Percentiles rank a stretch among this genome's conserved stretches.
Evolutionary conservation across 2,888 invertebrate species (phyloP).

Genomic region (Clusia tigrina): DNA sequence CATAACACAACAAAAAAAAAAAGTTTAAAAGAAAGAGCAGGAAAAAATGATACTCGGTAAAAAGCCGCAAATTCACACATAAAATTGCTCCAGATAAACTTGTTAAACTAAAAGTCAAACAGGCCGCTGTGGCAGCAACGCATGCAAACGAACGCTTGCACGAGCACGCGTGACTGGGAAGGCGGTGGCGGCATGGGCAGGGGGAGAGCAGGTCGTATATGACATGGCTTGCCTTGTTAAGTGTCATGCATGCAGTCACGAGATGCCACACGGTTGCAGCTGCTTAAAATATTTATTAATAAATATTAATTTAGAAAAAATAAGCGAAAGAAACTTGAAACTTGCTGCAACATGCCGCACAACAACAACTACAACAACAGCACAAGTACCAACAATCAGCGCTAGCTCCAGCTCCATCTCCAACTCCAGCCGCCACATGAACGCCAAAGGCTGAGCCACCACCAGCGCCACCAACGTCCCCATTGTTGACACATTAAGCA

Average conservation of each 20-base stretch:
- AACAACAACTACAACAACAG: too few species aligned
- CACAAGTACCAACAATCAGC: too few species aligned
- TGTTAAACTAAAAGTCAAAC: constrained; percentile 16
- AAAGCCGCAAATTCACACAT: constrained; percentile 15
- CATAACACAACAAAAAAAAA: constrained; percentile 3
- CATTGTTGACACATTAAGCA: not conserved
- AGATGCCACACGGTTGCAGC: not conserved
- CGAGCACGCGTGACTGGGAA: too few species aligned
- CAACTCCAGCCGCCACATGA: not conserved
- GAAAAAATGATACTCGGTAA: not conserved
- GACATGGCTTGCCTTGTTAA: too few species aligned
- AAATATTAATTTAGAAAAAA: too few species aligned
- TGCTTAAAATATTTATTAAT: not conserved
- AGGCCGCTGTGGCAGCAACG: not conserved
- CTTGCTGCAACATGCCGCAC: too few species aligned
- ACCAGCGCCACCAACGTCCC: not conserved
- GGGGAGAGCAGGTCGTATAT: not conserved
- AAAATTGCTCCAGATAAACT: constrained; percentile 13
- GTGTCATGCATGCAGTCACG: constrained; percentile 3
- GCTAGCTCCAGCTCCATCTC: too few species aligned
- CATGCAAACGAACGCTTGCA: not conserved
- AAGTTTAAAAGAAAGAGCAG: not conserved
- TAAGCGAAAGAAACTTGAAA: not conserved
- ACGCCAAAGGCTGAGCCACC: not conserved
- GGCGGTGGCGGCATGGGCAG: too few species aligned